Conservation (phyloP, 2,797 vertebrate species). For the Helicolenus hilgendorfi region DNA sequence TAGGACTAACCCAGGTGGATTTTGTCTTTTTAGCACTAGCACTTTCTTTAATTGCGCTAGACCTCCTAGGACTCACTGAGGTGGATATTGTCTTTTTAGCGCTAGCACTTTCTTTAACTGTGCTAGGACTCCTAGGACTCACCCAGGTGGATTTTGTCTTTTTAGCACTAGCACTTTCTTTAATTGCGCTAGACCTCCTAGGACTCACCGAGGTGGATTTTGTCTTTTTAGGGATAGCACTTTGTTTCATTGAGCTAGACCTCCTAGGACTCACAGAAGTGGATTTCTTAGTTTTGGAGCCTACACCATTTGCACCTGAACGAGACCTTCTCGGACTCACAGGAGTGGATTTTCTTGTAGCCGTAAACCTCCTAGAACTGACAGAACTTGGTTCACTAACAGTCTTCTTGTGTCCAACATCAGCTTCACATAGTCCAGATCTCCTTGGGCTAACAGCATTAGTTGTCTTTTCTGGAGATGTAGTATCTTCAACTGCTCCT, state of each 20-base stretch:
- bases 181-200: not conserved
- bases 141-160: too few relatives aligned
- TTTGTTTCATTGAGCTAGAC: not conserved
- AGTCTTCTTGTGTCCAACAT: not conserved
- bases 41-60: too few relatives aligned
- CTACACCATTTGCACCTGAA: not conserved
- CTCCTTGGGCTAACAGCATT: not conserved
- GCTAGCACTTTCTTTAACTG: too few relatives aligned
- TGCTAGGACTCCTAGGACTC: too few relatives aligned
- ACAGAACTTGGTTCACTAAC: not conserved
- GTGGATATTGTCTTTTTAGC: too few relatives aligned
- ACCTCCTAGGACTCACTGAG: too few relatives aligned
- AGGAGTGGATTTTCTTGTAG: not conserved
- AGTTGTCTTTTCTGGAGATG: not conserved
- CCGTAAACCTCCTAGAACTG: not conserved
- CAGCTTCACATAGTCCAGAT: conserved; percentile 5
- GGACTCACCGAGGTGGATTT: not conserved
- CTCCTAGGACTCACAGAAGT: not conserved
- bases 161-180: not conserved
- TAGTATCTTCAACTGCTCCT: not conserved
- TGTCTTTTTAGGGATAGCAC: not conserved
- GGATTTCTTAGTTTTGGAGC: not conserved
- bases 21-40: not conserved
- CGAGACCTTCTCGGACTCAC: not conserved
- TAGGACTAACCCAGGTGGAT: not conserved